phyloP scores from a whole-genome alignment of 2,113 vertebrate species.

The Steatornis caripensis region DNA sequence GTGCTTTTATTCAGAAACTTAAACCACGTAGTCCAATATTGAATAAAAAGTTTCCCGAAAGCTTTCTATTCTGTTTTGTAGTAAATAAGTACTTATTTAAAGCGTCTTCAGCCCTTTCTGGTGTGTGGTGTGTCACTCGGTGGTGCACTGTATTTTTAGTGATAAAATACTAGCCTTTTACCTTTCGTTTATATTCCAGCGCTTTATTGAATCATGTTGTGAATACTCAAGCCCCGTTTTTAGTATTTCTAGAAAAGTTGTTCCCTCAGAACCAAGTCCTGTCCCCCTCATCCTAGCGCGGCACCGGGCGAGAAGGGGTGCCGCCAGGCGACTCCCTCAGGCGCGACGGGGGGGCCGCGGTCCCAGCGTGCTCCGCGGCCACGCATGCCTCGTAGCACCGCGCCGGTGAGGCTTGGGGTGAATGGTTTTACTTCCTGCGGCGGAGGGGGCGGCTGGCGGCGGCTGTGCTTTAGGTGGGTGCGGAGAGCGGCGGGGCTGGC shows the following conservation, averaged over 20 bases:
- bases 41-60: not conserved
- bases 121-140: fast-evolving
- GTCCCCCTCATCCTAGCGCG: no score
- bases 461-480: not conserved
- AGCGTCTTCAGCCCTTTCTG: fast-evolving
- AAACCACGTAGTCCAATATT: not conserved
- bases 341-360: not conserved
- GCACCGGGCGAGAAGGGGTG: fast-evolving
- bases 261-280: fast-evolving
- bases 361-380: constrained; percentile 17
- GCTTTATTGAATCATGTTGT: fast-evolving
- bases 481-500: no score
- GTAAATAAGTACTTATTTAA: not conserved
- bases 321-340: fast-evolving
- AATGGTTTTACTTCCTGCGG: no score
- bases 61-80: not conserved
- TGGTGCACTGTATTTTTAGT: fast-evolving
- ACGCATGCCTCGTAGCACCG: not conserved
- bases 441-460: not conserved
- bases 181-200: no score
- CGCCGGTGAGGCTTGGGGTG: fast-evolving
- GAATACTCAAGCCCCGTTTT: not conserved
- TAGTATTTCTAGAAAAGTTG: fast-evolving
- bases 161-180: not conserved
- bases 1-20: not conserved